Conservation (phyloP, 2,113 vertebrate genomes). For the Murina feae region DNA sequence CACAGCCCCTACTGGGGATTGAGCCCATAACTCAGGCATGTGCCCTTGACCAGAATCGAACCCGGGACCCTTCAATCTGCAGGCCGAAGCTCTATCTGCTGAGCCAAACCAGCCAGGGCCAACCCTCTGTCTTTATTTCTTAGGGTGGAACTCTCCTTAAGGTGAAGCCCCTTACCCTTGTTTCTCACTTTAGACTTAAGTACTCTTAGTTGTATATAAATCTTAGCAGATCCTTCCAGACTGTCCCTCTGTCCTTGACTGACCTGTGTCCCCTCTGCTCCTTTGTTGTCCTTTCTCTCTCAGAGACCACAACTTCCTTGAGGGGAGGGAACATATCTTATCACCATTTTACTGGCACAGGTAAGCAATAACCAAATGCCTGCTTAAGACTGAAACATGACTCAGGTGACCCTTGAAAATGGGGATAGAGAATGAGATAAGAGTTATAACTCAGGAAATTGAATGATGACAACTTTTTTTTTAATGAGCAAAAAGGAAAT, state of each 20-base stretch:
- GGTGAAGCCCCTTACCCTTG: neutral
- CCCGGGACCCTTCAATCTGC: no score
- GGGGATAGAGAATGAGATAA: neutral
- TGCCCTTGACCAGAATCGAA: no score
- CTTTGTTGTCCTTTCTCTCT: neutral
- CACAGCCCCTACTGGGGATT: no score
- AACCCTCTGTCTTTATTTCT: neutral
- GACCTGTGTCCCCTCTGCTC: neutral
- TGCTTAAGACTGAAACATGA: conserved; percentile 12
- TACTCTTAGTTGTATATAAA: neutral
- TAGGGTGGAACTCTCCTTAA: neutral
- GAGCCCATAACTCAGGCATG: no score
- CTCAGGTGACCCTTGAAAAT: conserved; percentile 34
- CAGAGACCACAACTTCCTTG: neutral
- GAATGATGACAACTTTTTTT: neutral
- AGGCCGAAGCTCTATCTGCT: no score
- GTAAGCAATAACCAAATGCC: conserved; percentile 28
- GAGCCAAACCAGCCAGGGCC: no score
- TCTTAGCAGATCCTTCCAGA: neutral
- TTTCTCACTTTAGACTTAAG: neutral
- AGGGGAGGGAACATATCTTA: neutral
- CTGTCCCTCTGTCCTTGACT: neutral
- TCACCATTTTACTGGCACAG: neutral
- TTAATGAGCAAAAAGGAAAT: conserved; percentile 35
- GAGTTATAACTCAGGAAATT: neutral